Conservation (phyloP, 2,113 vertebrate genomes). For the Tupaia chinensis region DNA sequence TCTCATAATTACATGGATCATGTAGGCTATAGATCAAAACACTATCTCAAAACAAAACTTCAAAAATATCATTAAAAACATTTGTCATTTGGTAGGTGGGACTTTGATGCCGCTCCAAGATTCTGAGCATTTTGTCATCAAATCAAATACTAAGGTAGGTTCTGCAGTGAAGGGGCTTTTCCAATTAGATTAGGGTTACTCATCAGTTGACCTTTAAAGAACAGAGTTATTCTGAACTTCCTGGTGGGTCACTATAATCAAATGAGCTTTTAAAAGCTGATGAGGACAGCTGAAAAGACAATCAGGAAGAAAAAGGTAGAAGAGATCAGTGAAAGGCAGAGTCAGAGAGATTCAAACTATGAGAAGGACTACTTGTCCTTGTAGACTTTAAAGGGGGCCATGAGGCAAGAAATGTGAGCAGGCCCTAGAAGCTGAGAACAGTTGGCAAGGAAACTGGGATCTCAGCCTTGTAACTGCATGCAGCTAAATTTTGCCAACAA, state of each 20-base stretch:
- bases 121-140: not conserved
- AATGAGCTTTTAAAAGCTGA: not conserved
- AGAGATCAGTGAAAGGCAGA: not conserved
- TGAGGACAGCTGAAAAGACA: not conserved
- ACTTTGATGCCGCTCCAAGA: not conserved
- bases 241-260: not conserved
- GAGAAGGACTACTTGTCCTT: not conserved
- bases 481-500: not conserved
- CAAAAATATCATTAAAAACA: not conserved
- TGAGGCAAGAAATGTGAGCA: not conserved
- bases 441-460: not conserved
- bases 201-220: not conserved
- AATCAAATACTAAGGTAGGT: not conserved
- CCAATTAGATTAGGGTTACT: not conserved
- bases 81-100: not conserved
- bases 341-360: not conserved
- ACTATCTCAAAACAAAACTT: slow-evolving; percentile 28
- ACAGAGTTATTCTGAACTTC: not conserved
- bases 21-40: not conserved
- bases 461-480: not conserved
- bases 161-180: not conserved
- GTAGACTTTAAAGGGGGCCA: not conserved
- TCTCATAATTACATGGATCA: not conserved
- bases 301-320: not conserved
- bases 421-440: not conserved